A percentile compares a stretch with the other conserved stretches of the same genome.
Evolutionary conservation across 2,797 vertebrate genomes (phyloP).

Genomic region (Enoplosus armatus): DNA sequence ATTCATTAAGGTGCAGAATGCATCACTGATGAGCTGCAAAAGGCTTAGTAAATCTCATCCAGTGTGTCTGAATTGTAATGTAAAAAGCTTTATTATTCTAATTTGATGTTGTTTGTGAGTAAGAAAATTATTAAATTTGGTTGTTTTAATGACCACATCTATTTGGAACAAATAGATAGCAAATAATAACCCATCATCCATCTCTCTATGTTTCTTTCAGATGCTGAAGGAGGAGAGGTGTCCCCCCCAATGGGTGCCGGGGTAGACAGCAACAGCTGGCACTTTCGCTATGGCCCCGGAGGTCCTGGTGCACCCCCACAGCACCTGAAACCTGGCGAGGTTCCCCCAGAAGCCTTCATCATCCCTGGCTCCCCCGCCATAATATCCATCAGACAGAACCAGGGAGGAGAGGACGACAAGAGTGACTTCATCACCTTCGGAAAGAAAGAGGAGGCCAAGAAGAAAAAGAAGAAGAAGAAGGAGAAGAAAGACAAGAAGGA

Average conservation of each 20-base stretch:
- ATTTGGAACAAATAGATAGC: neutral
- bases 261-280: constrained; percentile 99
- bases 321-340: constrained; percentile 95
- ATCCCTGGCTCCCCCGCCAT: constrained; percentile 99
- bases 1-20: constrained; percentile 10
- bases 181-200: constrained; percentile 19
- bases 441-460: constrained; percentile 99
- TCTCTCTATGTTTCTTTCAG: constrained; percentile 82
- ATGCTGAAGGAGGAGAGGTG: constrained; percentile 96
- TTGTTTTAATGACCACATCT: neutral
- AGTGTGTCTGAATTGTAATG: too few relatives aligned
- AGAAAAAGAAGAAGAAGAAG: constrained; percentile 99
- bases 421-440: constrained; percentile 99
- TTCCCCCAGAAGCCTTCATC: constrained; percentile 98
- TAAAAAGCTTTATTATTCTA: too few relatives aligned
- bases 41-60: neutral
- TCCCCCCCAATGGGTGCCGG: constrained; percentile 97
- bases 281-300: constrained; percentile 95
- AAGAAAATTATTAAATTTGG: neutral
- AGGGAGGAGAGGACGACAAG: constrained; percentile 95
- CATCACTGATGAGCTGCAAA: neutral
- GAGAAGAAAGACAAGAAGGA: constrained; percentile 95
- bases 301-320: constrained; percentile 89
- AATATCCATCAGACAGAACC: constrained; percentile 99
- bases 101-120: neutral